phyloP scores from a whole-genome alignment of 2,113 vertebrate genomes.

The Canis aureus region DNA sequence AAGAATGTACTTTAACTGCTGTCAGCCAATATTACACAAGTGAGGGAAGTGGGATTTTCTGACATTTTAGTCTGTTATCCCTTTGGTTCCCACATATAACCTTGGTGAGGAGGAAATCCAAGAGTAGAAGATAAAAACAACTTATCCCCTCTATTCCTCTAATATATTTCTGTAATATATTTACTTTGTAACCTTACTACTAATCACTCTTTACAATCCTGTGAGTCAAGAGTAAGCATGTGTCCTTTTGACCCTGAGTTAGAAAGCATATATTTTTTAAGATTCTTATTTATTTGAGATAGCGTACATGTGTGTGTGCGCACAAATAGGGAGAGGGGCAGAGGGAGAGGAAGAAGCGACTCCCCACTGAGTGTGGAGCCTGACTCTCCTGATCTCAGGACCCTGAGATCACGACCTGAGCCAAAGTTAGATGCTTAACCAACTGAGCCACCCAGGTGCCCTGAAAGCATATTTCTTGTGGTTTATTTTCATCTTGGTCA shows the following conservation, averaged over 20 bases:
- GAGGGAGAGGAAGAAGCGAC: neutral
- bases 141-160: neutral
- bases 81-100: constrained; percentile 3
- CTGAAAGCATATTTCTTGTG: neutral
- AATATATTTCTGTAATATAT: neutral
- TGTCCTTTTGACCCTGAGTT: neutral
- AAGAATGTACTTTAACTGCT: neutral
- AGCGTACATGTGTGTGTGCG: fast-evolving
- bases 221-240: constrained; percentile 3
- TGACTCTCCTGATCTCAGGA: neutral
- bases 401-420: neutral
- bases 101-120: neutral
- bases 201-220: neutral
- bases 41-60: neutral
- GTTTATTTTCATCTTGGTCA: neutral
- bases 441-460: neutral
- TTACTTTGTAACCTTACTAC: constrained; percentile 17
- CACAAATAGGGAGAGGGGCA: neutral
- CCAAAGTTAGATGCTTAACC: neutral
- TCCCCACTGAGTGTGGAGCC: neutral
- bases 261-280: neutral
- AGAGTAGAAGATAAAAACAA: constrained; percentile 1
- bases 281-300: neutral
- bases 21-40: neutral
- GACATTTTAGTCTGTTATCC: neutral